These are phyloP conservation scores for Mactra quadrangularis DNA, from an alignment of 1,140 invertebrate genomes.

Conservation along the genomic window DNA sequence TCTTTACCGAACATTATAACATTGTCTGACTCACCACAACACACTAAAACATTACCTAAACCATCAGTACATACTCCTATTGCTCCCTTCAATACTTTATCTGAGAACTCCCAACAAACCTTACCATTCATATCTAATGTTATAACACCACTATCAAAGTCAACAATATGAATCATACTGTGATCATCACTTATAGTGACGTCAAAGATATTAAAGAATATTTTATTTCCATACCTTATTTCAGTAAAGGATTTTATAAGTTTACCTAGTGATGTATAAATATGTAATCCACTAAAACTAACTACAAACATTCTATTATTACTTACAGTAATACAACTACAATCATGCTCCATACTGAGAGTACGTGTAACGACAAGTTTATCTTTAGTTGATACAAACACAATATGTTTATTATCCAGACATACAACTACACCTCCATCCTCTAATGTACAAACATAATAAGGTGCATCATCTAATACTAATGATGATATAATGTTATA, in stretches of 20 bases:
- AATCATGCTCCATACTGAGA: background rate
- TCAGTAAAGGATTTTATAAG: background rate
- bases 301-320: too few species aligned
- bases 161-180: background rate
- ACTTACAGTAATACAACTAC: background rate
- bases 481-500: background rate
- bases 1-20: background rate
- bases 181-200: background rate
- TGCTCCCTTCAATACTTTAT: background rate
- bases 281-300: too few species aligned
- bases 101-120: background rate
- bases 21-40: background rate
- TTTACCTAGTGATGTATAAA: background rate
- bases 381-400: constrained; percentile 1
- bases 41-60: background rate
- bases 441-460: background rate
- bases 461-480: background rate
- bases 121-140: background rate
- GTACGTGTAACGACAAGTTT: background rate
- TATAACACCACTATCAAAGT: background rate
- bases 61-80: constrained; percentile 15
- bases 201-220: background rate
- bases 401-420: background rate
- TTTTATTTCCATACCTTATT: background rate
- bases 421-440: background rate